Base-by-base conservation (phyloP, 2,797 vertebrate species). In the Halcyon badia region DNA sequence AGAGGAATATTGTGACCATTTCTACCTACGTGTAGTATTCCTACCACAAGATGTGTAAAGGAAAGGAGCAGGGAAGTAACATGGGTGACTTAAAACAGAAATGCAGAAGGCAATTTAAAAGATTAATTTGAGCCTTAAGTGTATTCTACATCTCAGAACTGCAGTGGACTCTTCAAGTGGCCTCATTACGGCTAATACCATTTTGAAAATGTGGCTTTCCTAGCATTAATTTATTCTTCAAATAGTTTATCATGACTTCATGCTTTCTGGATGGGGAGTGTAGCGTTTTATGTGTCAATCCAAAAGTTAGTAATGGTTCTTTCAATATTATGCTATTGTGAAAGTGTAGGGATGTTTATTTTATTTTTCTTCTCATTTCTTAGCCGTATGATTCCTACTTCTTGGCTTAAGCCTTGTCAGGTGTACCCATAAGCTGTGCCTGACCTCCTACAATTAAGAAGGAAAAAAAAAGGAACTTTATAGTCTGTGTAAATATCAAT, bases 381-480 rank as follows among this genome's bases (percentile, higher is more conserved):
- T 87, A 82, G 19, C 26, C 9, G 84, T 84, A 44, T 13, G n/a
- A 64, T 66, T 82, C 30, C 17, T 6, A 20, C 2, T 18, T 87
- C 7, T 62, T 90, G 51, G 20, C 14, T 76, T 75, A 69, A 70
- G 14, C n/a, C 13, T 60, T 72, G 11, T 66, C 39, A 84, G 26
- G 7, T 72, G 4, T 39, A n/a, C 42, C 56, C 14, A 16, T 41
- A 73, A 87, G 15, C 15, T 68, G 8, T 54, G 58, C 39, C 51
- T 92, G 57, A 73, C 52, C 30, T 85, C 57, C 22, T 64, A 24
- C 10, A 91, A 42, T 73, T 81, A 60, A 48, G 48, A 26, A 11
- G 11, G 17, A 5, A 20, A 0, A 5, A 5, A 26, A 51, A 30
- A 21, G 60, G 1, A 49, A n/a, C 15, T 3, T 41, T 70, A 5